These are phyloP conservation scores for Brachypteracias leptosomus DNA, from an alignment of 2,113 vertebrate genomes.

Conservation along the genomic window DNA sequence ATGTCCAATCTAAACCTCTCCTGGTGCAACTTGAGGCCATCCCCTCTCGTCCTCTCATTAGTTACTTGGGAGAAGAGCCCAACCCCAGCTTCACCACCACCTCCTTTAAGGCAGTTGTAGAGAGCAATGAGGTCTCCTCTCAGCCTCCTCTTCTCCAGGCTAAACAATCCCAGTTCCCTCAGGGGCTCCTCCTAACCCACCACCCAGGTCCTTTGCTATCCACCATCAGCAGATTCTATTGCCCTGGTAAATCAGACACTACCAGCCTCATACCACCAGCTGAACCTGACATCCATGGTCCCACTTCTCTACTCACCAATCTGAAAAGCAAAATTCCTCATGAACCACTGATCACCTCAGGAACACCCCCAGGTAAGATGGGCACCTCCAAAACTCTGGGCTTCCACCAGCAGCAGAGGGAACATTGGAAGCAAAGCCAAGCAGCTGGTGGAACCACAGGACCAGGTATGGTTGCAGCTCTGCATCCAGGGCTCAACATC, in stretches of 20 bases:
- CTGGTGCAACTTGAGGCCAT: too few species aligned
- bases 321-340: background rate
- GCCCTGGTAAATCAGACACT: rapidly evolving
- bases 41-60: too few species aligned
- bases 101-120: too few species aligned
- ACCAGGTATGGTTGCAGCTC: background rate
- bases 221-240: background rate
- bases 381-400: background rate
- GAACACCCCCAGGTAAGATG: background rate
- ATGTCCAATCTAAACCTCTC: too few species aligned
- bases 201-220: rapidly evolving
- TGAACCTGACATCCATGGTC: background rate
- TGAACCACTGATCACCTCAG: rapidly evolving
- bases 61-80: too few species aligned
- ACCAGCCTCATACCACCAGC: background rate
- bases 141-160: too few species aligned
- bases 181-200: background rate
- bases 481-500: background rate
- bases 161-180: too few species aligned
- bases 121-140: too few species aligned
- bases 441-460: background rate
- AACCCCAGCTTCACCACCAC: too few species aligned
- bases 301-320: background rate
- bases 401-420: background rate
- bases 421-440: background rate